A percentile compares a stretch with the other conserved stretches of the same genome.
These are phyloP conservation scores for Physocephala rufipes DNA, from an alignment of 2,888 invertebrate genomes.

Conservation along the genomic window DNA sequence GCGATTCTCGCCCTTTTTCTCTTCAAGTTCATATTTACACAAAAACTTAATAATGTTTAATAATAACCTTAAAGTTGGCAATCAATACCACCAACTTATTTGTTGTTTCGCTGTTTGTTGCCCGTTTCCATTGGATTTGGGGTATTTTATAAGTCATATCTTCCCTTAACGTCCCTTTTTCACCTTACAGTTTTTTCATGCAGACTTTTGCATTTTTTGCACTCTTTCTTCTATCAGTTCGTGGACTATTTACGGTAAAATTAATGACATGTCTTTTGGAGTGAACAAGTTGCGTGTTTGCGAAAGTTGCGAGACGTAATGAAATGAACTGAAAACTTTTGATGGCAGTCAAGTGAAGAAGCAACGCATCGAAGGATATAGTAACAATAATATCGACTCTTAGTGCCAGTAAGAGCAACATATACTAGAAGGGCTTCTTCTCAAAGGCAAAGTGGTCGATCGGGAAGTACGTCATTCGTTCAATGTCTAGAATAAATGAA, in stretches of 20 bases:
- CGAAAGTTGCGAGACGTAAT: conserved; percentile 8
- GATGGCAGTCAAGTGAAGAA: neutral
- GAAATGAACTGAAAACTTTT: conserved; percentile 21
- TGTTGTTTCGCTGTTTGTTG: conserved; percentile 4
- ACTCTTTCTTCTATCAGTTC: neutral
- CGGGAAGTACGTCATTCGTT: too few relatives aligned
- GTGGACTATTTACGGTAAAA: conserved; percentile 4
- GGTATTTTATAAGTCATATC: neutral
- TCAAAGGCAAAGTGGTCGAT: too few relatives aligned
- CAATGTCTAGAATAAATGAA: too few relatives aligned
- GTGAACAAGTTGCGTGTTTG: neutral
- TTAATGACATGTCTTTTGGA: conserved; percentile 11
- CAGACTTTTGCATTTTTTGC: too few relatives aligned
- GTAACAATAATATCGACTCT: neutral
- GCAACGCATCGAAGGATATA: neutral
- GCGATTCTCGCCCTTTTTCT: neutral
- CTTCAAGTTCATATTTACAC: conserved; percentile 6
- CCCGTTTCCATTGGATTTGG: neutral
- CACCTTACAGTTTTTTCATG: too few relatives aligned
- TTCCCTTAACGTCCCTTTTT: too few relatives aligned
- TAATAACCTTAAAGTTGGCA: neutral
- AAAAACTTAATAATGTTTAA: conserved; percentile 13
- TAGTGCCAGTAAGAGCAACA: neutral
- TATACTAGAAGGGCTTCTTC: too few relatives aligned
- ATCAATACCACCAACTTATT: conserved; percentile 18